These are phyloP conservation scores for Potamarius usumacintae DNA, from an alignment of 2,113 vertebrate genomes.

Conservation along the genomic window DNA sequence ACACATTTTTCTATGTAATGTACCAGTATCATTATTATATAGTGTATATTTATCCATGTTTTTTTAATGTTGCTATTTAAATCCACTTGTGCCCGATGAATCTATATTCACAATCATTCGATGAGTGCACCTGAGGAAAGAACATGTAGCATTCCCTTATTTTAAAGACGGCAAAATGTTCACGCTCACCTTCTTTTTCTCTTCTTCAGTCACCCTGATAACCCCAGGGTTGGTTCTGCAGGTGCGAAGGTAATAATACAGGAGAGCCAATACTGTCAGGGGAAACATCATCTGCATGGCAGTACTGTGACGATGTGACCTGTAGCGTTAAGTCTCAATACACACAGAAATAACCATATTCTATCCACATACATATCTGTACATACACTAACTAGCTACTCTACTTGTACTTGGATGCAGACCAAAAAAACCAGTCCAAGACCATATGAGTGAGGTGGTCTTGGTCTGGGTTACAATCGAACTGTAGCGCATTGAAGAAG, in stretches of 20 bases:
- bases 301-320: slow-evolving; percentile 70
- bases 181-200: slow-evolving; percentile 82
- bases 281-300: slow-evolving; percentile 75
- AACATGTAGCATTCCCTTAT: not conserved
- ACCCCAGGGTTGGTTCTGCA: slow-evolving; percentile 86
- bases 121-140: not conserved
- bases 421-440: not conserved
- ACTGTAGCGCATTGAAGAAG: too few species aligned
- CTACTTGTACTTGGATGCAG: not conserved
- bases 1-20: not conserved
- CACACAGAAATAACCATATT: not conserved
- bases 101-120: not conserved
- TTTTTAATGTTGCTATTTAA: too few species aligned
- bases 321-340: slow-evolving; percentile 72
- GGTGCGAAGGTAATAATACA: slow-evolving; percentile 88
- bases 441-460: not conserved
- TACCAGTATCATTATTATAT: not conserved
- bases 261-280: slow-evolving; percentile 72
- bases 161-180: not conserved
- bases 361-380: not conserved
- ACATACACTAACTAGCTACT: not conserved
- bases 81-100: not conserved
- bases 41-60: too few species aligned
- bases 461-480: not conserved
- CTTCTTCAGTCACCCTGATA: slow-evolving; percentile 84